These are phyloP conservation scores for Melanotaenia pygmaea DNA, from an alignment of 2,797 vertebrate genomes.

Conservation along the genomic window DNA sequence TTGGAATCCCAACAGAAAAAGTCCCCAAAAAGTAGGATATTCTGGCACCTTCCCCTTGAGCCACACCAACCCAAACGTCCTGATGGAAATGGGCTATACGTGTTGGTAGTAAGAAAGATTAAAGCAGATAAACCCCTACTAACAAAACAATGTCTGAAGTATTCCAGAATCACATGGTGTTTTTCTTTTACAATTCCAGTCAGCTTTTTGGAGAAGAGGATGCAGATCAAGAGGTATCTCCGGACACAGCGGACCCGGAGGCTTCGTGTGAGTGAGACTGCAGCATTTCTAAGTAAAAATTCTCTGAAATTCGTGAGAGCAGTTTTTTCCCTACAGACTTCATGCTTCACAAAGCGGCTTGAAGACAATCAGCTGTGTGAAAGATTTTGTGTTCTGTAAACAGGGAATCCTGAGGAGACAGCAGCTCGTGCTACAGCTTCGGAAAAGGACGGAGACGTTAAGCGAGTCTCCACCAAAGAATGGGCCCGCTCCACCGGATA, in stretches of 20 bases:
- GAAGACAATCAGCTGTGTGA: not conserved
- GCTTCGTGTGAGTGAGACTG: conserved; percentile 90
- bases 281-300: not conserved
- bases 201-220: conserved; percentile 99
- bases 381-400: not conserved
- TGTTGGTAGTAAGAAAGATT: not conserved
- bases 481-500: conserved; percentile 97
- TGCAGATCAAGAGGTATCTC: conserved; percentile 97
- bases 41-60: too few species aligned
- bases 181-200: conserved; percentile 73
- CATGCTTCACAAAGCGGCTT: not conserved
- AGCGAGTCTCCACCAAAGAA: conserved; percentile 94
- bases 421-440: conserved; percentile 90
- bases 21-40: too few species aligned
- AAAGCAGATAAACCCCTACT: too few species aligned
- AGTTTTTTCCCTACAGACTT: not conserved
- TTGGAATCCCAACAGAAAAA: too few species aligned
- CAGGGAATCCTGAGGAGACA: conserved; percentile 93
- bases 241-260: conserved; percentile 97
- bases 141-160: too few species aligned
- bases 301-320: not conserved
- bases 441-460: conserved; percentile 95
- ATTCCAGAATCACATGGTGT: conserved; percentile 8
- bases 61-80: not conserved
- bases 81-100: not conserved